Evolutionary conservation across 2,797 vertebrate species (phyloP).

Genomic region (Silurus lanzhouensis): DNA sequence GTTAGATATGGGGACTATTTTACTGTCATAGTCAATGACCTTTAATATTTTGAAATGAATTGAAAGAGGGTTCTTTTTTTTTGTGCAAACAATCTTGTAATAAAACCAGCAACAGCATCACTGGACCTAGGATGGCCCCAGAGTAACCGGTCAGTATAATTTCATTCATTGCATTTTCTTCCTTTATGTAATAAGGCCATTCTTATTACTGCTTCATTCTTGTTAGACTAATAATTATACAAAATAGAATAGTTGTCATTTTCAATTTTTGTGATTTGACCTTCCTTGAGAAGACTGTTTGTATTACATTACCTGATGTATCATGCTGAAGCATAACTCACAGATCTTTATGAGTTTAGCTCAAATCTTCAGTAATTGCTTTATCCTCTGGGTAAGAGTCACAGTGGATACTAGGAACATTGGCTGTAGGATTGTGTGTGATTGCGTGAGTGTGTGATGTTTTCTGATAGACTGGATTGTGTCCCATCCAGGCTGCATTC

Average conservation of each 20-base stretch:
- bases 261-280: slow-evolving; percentile 23
- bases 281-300: slow-evolving; percentile 14
- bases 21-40: slow-evolving; percentile 42
- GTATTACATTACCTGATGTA: slow-evolving; percentile 9
- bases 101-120: background rate
- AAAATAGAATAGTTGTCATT: slow-evolving; percentile 1
- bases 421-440: background rate
- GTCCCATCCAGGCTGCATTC: background rate
- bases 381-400: background rate
- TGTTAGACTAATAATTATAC: background rate
- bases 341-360: background rate
- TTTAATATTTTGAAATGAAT: slow-evolving; percentile 20
- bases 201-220: slow-evolving; percentile 8
- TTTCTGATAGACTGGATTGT: too few relatives aligned
- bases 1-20: slow-evolving; percentile 44
- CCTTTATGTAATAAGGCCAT: background rate
- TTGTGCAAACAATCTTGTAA: background rate
- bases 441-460: too few relatives aligned
- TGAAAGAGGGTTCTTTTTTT: background rate
- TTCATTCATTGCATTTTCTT: background rate
- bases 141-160: background rate
- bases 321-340: background rate
- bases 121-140: background rate
- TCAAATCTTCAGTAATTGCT: background rate
- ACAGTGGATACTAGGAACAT: background rate